Evolutionary conservation across 2,113 vertebrate species (phyloP).

Genomic region (Benitochromis conjunctus): DNA sequence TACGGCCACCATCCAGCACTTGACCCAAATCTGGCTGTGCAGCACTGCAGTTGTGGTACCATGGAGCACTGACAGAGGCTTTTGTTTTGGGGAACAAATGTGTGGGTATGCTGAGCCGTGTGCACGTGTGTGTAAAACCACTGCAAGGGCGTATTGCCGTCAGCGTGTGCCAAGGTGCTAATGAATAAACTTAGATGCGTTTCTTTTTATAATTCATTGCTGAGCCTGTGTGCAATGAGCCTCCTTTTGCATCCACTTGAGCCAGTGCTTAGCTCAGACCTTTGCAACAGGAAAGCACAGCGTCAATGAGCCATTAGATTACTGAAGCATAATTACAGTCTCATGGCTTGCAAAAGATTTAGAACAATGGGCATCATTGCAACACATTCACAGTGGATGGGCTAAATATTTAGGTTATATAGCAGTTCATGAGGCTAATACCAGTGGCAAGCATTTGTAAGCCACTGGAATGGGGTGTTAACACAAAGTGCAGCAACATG

Average conservation of each 20-base stretch:
- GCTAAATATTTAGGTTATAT: slow-evolving; percentile 7
- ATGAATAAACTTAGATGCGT: neutral
- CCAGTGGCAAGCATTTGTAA: neutral
- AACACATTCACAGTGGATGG: neutral
- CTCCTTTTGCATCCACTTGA: neutral
- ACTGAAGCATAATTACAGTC: neutral
- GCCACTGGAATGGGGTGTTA: neutral
- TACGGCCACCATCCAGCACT: slow-evolving; percentile 27
- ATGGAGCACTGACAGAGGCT: neutral
- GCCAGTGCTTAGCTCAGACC: neutral
- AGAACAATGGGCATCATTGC: neutral
- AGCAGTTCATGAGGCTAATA: neutral
- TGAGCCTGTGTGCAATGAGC: neutral
- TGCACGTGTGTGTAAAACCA: neutral
- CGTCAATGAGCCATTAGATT: neutral
- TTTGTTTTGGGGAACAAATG: slow-evolving; percentile 11
- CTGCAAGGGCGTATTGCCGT: neutral
- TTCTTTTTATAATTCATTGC: neutral
- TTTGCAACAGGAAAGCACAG: neutral
- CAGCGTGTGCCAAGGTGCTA: neutral
- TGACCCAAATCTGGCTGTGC: slow-evolving; percentile 51
- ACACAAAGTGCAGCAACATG: neutral
- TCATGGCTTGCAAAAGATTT: slow-evolving; percentile 1
- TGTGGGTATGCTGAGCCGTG: neutral
- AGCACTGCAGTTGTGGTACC: neutral